Evolutionary conservation across 2,888 invertebrate species (phyloP).

Genomic region (Chouioia cunea): DNA sequence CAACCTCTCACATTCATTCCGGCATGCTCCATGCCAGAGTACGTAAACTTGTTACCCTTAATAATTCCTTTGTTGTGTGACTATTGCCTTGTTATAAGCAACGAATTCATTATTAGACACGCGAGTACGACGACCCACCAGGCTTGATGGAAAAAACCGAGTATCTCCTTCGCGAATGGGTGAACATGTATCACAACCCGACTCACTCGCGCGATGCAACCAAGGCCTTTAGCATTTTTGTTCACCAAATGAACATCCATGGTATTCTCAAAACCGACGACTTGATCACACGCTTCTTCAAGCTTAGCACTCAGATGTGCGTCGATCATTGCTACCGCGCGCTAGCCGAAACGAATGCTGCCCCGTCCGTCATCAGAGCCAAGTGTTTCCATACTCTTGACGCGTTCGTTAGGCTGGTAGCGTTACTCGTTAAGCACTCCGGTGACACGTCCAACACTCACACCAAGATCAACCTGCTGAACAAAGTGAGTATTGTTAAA

Average conservation of each 20-base stretch:
- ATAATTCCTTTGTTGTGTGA: background rate
- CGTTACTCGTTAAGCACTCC: slow-evolving; percentile 93
- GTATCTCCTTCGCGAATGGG: slow-evolving; percentile 94
- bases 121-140: slow-evolving; percentile 93
- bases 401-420: slow-evolving; percentile 93
- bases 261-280: slow-evolving; percentile 98
- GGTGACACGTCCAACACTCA: slow-evolving; percentile 91
- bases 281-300: slow-evolving; percentile 95
- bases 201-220: slow-evolving; percentile 85
- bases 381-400: slow-evolving; percentile 97
- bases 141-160: slow-evolving; percentile 96
- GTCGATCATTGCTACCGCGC: slow-evolving; percentile 93
- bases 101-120: slow-evolving; percentile 71
- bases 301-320: slow-evolving; percentile 96
- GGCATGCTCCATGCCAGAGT: slow-evolving; percentile 89
- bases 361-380: slow-evolving; percentile 79
- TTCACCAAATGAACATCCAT: slow-evolving; percentile 96
- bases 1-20: slow-evolving; percentile 91
- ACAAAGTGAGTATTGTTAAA: slow-evolving; percentile 74
- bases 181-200: slow-evolving; percentile 87
- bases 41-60: slow-evolving; percentile 60
- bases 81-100: background rate
- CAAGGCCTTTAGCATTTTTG: slow-evolving; percentile 93
- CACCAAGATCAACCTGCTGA: slow-evolving; percentile 96
- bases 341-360: slow-evolving; percentile 79